Evolutionary conservation across 2,888 invertebrate species (phyloP).

Genomic region (Diadegma fenestrale): DNA sequence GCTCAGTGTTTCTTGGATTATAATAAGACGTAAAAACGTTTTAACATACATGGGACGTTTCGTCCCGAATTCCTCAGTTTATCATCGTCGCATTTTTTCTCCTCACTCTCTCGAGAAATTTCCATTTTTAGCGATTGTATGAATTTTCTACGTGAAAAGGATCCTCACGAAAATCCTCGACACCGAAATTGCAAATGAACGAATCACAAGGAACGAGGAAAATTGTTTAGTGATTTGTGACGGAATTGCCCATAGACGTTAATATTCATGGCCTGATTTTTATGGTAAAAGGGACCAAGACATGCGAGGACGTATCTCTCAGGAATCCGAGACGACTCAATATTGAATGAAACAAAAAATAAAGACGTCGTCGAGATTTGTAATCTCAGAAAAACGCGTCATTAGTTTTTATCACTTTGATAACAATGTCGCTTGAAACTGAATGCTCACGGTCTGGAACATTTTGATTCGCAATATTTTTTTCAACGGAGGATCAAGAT

Average conservation of each 20-base stretch:
- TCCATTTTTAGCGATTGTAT: no score
- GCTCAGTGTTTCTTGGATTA: slow-evolving; percentile 23
- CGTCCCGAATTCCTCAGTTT: not conserved
- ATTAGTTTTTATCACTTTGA: not conserved
- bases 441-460: not conserved
- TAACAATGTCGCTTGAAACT: not conserved
- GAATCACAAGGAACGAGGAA: not conserved
- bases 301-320: not conserved
- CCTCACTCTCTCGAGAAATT: not conserved
- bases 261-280: slow-evolving; percentile 7
- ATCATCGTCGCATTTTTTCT: not conserved
- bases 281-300: not conserved
- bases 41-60: not conserved
- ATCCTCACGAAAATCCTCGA: not conserved
- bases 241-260: not conserved
- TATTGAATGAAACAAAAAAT: not conserved
- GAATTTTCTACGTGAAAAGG: no score
- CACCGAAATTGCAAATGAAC: not conserved
- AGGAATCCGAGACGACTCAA: not conserved
- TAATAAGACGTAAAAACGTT: not conserved
- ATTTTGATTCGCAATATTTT: not conserved
- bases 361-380: not conserved
- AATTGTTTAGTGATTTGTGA: not conserved
- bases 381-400: not conserved
- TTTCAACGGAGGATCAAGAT: not conserved